Conservation (phyloP, 2,888 invertebrate genomes). For the Lasioglossum villosulum region DNA sequence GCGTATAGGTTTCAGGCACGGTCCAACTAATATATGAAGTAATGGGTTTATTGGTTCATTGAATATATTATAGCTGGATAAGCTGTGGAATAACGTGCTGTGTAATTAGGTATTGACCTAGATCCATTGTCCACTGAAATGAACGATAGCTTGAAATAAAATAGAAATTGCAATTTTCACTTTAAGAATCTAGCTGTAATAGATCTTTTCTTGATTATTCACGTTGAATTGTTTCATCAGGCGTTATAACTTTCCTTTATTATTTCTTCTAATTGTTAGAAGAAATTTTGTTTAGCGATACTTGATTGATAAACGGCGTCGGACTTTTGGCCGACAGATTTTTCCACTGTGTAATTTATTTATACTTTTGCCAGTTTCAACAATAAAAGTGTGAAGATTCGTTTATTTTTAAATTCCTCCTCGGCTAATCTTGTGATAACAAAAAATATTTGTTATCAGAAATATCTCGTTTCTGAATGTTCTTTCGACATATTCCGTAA, state of each 20-base stretch:
- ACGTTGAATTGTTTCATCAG: too few species aligned
- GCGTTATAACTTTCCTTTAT: too few species aligned
- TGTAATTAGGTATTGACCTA: not conserved
- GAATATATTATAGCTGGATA: conserved; percentile 11
- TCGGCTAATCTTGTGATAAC: not conserved
- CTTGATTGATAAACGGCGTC: not conserved
- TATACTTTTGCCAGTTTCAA: not conserved
- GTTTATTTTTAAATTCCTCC: not conserved
- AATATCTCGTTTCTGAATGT: not conserved
- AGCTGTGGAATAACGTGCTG: not conserved
- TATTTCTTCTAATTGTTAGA: too few species aligned
- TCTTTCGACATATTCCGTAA: not conserved
- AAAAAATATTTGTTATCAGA: not conserved
- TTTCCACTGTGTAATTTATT: not conserved
- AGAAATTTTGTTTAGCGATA: too few species aligned
- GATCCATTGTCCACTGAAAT: not conserved
- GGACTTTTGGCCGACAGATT: not conserved
- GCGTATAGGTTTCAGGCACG: not conserved
- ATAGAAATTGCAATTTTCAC: not conserved
- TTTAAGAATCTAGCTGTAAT: not conserved
- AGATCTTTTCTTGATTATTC: too few species aligned
- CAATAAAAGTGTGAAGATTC: not conserved
- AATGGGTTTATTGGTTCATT: conserved; percentile 4
- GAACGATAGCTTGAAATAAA: not conserved
- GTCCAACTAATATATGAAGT: not conserved